Conservation (phyloP, 2,888 invertebrate species). For the Endomychus coccineus region DNA sequence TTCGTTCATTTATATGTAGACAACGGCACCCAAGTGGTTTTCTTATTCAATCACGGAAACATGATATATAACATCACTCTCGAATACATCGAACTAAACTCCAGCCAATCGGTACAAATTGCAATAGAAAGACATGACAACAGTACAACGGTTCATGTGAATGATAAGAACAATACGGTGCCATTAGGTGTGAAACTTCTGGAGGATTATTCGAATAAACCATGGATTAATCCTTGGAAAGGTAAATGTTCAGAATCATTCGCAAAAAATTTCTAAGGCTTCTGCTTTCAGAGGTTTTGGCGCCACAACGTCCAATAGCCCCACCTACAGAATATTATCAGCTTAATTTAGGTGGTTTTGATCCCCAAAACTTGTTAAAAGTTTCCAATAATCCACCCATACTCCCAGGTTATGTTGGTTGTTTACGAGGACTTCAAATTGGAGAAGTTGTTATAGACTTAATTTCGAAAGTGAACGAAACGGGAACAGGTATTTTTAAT, state of each 20-base stretch:
- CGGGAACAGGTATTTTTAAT: constrained; percentile 51
- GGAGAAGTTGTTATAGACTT: constrained; percentile 73
- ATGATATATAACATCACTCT: constrained; percentile 75
- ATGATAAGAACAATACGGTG: constrained; percentile 65
- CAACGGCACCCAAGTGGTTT: constrained; percentile 71
- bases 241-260: constrained; percentile 45
- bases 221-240: constrained; percentile 76
- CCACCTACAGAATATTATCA: constrained; percentile 87
- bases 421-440: constrained; percentile 80
- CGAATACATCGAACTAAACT: constrained; percentile 64
- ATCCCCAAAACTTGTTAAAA: constrained; percentile 61
- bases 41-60: constrained; percentile 75
- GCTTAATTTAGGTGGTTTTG: constrained; percentile 79
- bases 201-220: constrained; percentile 73
- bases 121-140: constrained; percentile 71
- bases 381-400: constrained; percentile 47
- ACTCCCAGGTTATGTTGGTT: constrained; percentile 75
- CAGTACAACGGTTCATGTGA: constrained; percentile 72
- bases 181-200: constrained; percentile 62
- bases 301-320: constrained; percentile 81
- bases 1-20: constrained; percentile 84
- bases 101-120: constrained; percentile 79
- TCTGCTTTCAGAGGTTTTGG: constrained; percentile 64
- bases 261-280: too few relatives aligned
- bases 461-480: constrained; percentile 60